Conservation (phyloP, 2,888 invertebrate species). For the Oasisia sp. region DNA sequence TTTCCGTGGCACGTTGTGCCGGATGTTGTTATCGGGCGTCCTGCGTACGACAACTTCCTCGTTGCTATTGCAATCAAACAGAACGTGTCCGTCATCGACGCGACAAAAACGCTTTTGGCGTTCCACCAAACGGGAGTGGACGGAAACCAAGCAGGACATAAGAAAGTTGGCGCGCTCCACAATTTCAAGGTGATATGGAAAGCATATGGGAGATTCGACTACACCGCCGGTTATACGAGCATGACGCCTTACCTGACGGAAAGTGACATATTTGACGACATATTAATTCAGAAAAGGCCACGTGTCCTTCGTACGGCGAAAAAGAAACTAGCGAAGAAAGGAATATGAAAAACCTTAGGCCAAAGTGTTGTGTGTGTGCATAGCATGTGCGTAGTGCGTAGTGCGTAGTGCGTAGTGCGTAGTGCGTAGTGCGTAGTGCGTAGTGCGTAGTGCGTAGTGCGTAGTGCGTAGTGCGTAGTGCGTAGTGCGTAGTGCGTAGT, state of each 20-base stretch:
- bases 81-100: constrained; percentile 24
- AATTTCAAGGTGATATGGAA: not conserved
- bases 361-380: too few species aligned
- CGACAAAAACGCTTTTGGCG: constrained; percentile 18
- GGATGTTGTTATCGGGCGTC: constrained; percentile 28
- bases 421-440: too few species aligned
- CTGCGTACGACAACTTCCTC: constrained; percentile 30
- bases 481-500: too few species aligned
- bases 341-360: too few species aligned
- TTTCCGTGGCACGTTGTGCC: too few species aligned
- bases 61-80: constrained; percentile 27
- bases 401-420: too few species aligned
- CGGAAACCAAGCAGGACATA: not conserved
- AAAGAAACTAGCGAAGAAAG: too few species aligned
- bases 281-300: not conserved
- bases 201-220: not conserved
- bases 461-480: too few species aligned
- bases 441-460: too few species aligned
- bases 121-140: constrained; percentile 23
- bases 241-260: not conserved
- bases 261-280: not conserved
- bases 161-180: not conserved
- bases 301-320: not conserved
- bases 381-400: too few species aligned
- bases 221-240: not conserved